Evolutionary conservation across 2,113 vertebrate species (phyloP).

Genomic region (Azemiops feae): DNA sequence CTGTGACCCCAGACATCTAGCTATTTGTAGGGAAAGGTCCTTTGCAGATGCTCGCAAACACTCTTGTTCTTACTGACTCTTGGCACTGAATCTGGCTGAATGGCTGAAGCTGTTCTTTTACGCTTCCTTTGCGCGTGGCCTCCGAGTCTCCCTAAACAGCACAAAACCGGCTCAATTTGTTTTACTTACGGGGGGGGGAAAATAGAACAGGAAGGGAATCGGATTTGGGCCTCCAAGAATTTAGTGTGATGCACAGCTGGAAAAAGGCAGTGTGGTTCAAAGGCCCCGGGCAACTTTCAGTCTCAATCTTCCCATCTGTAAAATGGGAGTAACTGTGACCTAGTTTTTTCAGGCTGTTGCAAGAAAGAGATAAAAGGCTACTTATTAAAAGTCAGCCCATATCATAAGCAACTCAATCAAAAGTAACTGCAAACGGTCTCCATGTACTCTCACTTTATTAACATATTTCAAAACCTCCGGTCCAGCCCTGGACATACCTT

Average conservation of each 20-base stretch:
- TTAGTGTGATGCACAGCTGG: not conserved
- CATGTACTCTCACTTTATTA: not conserved
- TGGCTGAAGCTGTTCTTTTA: not conserved
- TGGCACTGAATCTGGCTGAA: not conserved
- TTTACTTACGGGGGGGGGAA: not conserved
- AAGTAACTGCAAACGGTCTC: not conserved
- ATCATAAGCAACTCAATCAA: not conserved
- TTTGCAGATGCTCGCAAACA: not conserved
- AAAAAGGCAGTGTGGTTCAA: not conserved
- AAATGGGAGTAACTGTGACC: slow-evolving; percentile 1
- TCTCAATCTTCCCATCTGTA: not conserved
- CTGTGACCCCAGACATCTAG: not conserved
- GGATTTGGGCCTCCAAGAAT: not conserved
- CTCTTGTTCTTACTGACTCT: not conserved
- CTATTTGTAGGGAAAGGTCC: not conserved
- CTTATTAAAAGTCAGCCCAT: not conserved
- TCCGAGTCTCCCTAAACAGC: not conserved
- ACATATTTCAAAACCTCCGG: not conserved
- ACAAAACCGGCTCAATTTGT: not conserved
- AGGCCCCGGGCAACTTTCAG: not conserved
- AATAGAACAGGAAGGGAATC: not conserved
- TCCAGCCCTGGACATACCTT: not conserved
- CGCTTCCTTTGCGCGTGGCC: not conserved
- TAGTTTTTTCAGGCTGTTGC: not conserved
- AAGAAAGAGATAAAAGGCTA: not conserved